Percentiles rank a stretch among this genome's conserved stretches.
Evolutionary conservation across 2,797 vertebrate genomes (phyloP).

Genomic region (Fringilla coelebs): DNA sequence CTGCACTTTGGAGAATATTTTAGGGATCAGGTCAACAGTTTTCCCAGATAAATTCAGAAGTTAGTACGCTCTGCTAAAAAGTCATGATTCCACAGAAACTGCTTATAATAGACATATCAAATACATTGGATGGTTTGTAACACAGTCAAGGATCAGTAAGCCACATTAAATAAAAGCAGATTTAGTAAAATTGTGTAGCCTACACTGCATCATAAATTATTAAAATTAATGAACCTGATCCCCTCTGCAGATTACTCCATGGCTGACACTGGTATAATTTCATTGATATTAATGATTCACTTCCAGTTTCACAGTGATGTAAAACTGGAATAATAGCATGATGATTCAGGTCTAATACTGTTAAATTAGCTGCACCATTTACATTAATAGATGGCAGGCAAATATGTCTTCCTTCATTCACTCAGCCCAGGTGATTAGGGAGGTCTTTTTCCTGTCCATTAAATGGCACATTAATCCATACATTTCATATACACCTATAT

Average conservation of each 20-base stretch:
- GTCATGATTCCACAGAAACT: background rate
- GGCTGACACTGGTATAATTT: constrained; percentile 50
- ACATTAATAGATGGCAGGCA: constrained; percentile 64
- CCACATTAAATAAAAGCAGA: constrained; percentile 55
- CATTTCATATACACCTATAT: background rate
- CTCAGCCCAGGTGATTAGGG: constrained; percentile 41
- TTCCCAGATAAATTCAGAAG: background rate
- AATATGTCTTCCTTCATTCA: constrained; percentile 51
- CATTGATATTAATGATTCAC: constrained; percentile 65
- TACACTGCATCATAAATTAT: constrained; percentile 51
- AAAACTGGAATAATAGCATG: constrained; percentile 53
- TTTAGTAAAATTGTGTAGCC: constrained; percentile 46
- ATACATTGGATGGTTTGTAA: background rate
- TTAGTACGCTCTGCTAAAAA: background rate
- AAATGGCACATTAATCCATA: constrained; percentile 41
- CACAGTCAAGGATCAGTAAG: constrained; percentile 10
- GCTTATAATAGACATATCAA: background rate
- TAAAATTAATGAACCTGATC: constrained; percentile 64
- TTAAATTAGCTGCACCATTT: constrained; percentile 62
- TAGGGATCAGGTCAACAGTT: background rate
- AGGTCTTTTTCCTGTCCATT: constrained; percentile 21
- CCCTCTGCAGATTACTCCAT: constrained; percentile 40
- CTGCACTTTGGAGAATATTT: background rate
- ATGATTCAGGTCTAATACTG: constrained; percentile 54
- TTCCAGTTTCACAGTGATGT: constrained; percentile 57